These are phyloP conservation scores for Xyrichtys novacula DNA, from an alignment of 2,797 vertebrate species.

Conservation along the genomic window DNA sequence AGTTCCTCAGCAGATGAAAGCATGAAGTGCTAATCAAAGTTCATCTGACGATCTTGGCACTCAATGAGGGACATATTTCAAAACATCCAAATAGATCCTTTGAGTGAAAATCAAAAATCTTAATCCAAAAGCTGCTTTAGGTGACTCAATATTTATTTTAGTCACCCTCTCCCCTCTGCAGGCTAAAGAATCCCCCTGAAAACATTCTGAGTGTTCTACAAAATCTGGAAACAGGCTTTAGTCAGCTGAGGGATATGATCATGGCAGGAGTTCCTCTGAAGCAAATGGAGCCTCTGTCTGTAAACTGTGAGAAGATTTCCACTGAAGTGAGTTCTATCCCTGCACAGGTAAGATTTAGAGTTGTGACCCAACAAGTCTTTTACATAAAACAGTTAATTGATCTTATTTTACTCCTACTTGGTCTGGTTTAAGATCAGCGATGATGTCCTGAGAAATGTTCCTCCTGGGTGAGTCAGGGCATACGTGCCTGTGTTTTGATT, in stretches of 20 bases:
- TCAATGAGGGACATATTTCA: too few species aligned
- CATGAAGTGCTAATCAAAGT: too few species aligned
- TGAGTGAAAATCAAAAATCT: too few species aligned
- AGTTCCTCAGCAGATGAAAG: too few species aligned
- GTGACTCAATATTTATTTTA: background rate
- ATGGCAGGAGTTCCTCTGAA: constrained; percentile 72
- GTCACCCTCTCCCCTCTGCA: constrained; percentile 22
- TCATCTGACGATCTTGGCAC: too few species aligned
- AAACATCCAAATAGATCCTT: too few species aligned
- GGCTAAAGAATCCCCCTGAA: constrained; percentile 43
- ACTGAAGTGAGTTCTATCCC: constrained; percentile 54
- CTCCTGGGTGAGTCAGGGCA: constrained; percentile 42
- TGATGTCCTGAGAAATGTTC: constrained; percentile 10
- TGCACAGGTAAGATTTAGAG: constrained; percentile 56
- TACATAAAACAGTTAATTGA: background rate
- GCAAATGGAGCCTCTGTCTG: constrained; percentile 71
- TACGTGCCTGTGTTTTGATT: background rate
- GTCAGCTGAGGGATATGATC: constrained; percentile 69
- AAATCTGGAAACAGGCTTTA: constrained; percentile 71
- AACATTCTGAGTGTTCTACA: constrained; percentile 55
- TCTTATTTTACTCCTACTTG: background rate
- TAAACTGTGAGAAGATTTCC: constrained; percentile 54
- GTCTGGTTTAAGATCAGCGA: constrained; percentile 36
- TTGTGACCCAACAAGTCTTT: accelerated
- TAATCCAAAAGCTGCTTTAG: too few species aligned